Evolutionary conservation across 2,797 vertebrate species (phyloP).

Genomic region (Silurus aristotelis): DNA sequence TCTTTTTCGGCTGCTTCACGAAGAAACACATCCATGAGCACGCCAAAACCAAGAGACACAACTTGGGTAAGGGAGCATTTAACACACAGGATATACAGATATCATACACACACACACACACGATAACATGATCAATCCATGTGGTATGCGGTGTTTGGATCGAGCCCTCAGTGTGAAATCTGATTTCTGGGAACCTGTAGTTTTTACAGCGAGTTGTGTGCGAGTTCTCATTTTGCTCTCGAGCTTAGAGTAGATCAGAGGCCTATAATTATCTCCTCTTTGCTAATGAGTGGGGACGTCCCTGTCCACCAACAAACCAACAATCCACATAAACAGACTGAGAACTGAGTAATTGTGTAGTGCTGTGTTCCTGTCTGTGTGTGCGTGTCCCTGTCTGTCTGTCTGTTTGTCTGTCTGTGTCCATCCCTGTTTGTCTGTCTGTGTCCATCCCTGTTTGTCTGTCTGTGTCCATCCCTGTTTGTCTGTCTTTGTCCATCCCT

Average conservation of each 20-base stretch:
- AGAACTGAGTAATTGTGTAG: slow-evolving; percentile 55
- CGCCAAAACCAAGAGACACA: slow-evolving; percentile 95
- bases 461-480: too few relatives aligned
- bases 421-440: too few relatives aligned
- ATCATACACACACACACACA: not conserved
- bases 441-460: too few relatives aligned
- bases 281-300: slow-evolving; percentile 41
- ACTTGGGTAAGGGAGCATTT: slow-evolving; percentile 82
- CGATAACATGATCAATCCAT: not conserved
- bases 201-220: not conserved
- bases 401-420: too few relatives aligned
- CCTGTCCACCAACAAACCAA: slow-evolving; percentile 36
- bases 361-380: slow-evolving; percentile 22
- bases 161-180: too few relatives aligned
- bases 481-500: too few relatives aligned
- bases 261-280: slow-evolving; percentile 53
- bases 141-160: too few relatives aligned
- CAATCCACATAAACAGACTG: slow-evolving; percentile 48
- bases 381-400: too few relatives aligned
- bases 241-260: slow-evolving; percentile 30
- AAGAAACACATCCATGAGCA: slow-evolving; percentile 99
- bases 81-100: not conserved
- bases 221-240: not conserved
- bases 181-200: too few relatives aligned
- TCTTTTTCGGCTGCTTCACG: slow-evolving; percentile 97